phyloP scores from a whole-genome alignment of 1,140 invertebrate genomes.

The Drosophila hydei region DNA sequence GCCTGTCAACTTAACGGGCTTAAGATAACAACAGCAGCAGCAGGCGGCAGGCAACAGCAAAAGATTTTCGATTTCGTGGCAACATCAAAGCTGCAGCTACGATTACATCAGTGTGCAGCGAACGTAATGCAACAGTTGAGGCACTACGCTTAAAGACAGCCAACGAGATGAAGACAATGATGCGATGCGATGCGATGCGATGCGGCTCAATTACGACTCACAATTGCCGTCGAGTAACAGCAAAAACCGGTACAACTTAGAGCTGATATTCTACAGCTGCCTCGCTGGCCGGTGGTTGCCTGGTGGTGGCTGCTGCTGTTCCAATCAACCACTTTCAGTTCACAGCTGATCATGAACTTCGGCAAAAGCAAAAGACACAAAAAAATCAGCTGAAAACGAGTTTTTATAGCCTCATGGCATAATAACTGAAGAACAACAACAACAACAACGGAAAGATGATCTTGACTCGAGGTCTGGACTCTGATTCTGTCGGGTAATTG shows the following conservation, averaged over 20 bases:
- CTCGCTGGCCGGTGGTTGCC: neutral
- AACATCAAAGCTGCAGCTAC: conserved; percentile 62
- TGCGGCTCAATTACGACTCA: conserved; percentile 72
- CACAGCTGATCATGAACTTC: conserved; percentile 79
- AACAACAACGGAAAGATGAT: conserved; percentile 55
- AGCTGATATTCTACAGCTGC: conserved; percentile 59
- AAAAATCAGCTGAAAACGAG: conserved; percentile 72
- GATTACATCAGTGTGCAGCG: conserved; percentile 66
- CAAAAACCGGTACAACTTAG: conserved; percentile 67
- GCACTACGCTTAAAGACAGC: neutral
- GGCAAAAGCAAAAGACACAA: conserved; percentile 30
- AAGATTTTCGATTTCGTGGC: conserved; percentile 50
- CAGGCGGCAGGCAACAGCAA: neutral
- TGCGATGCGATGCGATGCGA: conserved; percentile 35
- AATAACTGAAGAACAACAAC: conserved; percentile 60
- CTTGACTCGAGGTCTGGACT: conserved; percentile 25
- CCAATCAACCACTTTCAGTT: conserved; percentile 79
- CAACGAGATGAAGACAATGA: conserved; percentile 40
- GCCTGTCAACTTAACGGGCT: conserved; percentile 47
- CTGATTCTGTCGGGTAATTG: conserved; percentile 58
- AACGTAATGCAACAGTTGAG: conserved; percentile 40
- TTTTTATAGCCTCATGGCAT: conserved; percentile 75
- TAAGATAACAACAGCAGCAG: conserved; percentile 59
- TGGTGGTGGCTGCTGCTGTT: conserved; percentile 8
- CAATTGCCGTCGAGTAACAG: conserved; percentile 75